These are phyloP conservation scores for Conchocele bisecta DNA, from an alignment of 2,888 invertebrate species.

Conservation along the genomic window DNA sequence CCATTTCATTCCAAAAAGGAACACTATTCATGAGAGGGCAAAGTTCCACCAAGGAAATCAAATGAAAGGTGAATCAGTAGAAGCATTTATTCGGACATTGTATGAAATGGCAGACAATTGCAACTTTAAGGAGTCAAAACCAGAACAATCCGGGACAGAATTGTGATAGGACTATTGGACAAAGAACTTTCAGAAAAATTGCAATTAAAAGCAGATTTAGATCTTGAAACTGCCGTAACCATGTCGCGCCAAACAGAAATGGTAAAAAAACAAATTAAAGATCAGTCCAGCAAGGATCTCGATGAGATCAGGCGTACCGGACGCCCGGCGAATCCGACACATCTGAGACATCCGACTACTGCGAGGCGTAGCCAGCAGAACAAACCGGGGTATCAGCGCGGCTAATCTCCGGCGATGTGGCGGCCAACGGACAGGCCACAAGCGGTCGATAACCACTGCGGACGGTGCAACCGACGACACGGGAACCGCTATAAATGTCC, in stretches of 20 bases:
- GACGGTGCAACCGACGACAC: conserved; percentile 7
- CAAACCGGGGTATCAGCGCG: no score
- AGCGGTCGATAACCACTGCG: no score
- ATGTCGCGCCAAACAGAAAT: conserved; percentile 16
- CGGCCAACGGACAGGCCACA: no score
- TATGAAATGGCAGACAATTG: conserved; percentile 38
- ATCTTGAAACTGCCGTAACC: conserved; percentile 17
- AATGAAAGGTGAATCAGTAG: conserved; percentile 37
- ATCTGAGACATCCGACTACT: no score
- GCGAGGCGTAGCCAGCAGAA: no score
- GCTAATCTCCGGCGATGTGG: no score
- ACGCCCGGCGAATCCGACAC: no score
- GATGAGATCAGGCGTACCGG: no score
- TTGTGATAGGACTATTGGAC: conserved; percentile 28
- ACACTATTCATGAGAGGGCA: conserved; percentile 42
- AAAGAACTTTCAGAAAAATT: conserved; percentile 27
- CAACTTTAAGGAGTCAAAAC: conserved; percentile 10
- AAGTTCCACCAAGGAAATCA: conserved; percentile 39
- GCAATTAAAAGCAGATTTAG: conserved; percentile 18
- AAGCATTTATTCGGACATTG: conserved; percentile 30
- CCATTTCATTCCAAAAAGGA: conserved; percentile 42
- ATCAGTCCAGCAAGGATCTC: conserved; percentile 9
- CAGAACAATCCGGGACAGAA: conserved; percentile 32
- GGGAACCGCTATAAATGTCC: background rate
- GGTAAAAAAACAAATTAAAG: conserved; percentile 24